Evolutionary conservation across 2,888 invertebrate species (phyloP), one percentile per base, ranked within the genome.

Genomic region (Drosophila subsilvestris): DNA sequence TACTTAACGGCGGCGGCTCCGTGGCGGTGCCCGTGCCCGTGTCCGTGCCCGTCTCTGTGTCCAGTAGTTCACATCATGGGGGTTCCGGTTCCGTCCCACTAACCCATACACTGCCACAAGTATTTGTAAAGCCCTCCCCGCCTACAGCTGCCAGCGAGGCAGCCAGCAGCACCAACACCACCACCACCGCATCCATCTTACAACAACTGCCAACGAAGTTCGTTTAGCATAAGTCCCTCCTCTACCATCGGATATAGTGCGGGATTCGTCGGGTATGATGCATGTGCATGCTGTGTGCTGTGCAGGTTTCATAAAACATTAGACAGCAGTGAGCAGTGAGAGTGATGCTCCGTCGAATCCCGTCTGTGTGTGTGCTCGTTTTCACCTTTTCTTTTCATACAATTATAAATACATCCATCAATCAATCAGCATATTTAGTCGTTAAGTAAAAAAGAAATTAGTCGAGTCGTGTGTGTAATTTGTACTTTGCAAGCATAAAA

Each of bases 51-150:
- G 37, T n/a, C 14, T 37, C 37, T n/a, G 37, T 37, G 37, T 7
- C 14, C 7, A 37, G n/a, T 37, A 37, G 37, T 2, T 37, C 37
- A 37, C 37, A 37, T n/a, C 37, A n/a, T 37, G 37, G 37, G 37
- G 37, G 14, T 14, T n/a, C 22, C n/a, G 48, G 48, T 49, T 49
- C 48, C 25, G 48, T 49, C 25, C 45, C 71, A 61, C 17, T 53
- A 53, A 57, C 63, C 62, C 59, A 66, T 61, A 70, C 87, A 87
- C 85, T 85, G 85, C 85, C 85, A 83, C 85, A 87, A 85, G 87
- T 87, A 85, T 85, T 87, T 79, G 69, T 83, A 54, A 85, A 85
- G 83, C 87, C 87, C 67, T 74, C 74, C 60, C 82, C 79, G 59
- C 63, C 73, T 4, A 12, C 67, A 56, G 47, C 68, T 58, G 73